A percentile compares a stretch with the other conserved stretches of the same genome.
These are phyloP conservation scores for Zeugodacus cucurbitae DNA, from an alignment of 1,140 invertebrate genomes.

Conservation along the genomic window DNA sequence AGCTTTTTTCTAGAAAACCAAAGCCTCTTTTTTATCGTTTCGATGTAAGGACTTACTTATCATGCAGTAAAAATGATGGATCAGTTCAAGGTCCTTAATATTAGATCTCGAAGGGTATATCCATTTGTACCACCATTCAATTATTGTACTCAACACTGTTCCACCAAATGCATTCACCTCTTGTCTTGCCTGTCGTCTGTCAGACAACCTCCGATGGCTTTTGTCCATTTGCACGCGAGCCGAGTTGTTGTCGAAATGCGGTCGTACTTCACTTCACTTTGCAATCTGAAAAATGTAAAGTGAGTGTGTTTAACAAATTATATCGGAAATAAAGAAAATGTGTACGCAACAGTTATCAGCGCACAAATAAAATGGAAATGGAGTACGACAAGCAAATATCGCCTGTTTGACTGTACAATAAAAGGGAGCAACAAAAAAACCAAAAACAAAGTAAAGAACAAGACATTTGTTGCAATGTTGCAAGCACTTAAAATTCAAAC, in stretches of 20 bases:
- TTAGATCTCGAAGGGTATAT: too few species aligned
- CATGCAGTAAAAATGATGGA: too few species aligned
- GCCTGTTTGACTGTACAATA: not conserved
- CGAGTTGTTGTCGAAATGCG: not conserved
- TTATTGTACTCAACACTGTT: too few species aligned
- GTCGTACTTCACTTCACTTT: slow-evolving; percentile 14
- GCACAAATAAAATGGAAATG: slow-evolving; percentile 39
- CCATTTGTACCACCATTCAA: not conserved
- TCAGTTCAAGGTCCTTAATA: too few species aligned
- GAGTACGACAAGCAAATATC: not conserved
- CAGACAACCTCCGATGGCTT: not conserved
- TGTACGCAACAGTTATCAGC: slow-evolving; percentile 32
- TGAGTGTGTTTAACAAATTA: slow-evolving; percentile 47
- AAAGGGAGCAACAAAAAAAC: not conserved
- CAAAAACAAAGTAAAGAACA: not conserved
- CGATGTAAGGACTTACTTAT: too few species aligned
- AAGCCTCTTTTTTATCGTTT: too few species aligned
- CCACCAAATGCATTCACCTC: too few species aligned
- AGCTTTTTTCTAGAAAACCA: too few species aligned
- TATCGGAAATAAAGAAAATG: slow-evolving; percentile 41
- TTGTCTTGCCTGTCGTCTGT: not conserved
- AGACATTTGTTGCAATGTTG: slow-evolving; percentile 40
- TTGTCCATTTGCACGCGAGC: not conserved
- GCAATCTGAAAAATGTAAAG: slow-evolving; percentile 43
- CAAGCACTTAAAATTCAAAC: slow-evolving; percentile 40